phyloP scores from a whole-genome alignment of 2,888 invertebrate genomes.

The Drosophila paramelanica region DNA sequence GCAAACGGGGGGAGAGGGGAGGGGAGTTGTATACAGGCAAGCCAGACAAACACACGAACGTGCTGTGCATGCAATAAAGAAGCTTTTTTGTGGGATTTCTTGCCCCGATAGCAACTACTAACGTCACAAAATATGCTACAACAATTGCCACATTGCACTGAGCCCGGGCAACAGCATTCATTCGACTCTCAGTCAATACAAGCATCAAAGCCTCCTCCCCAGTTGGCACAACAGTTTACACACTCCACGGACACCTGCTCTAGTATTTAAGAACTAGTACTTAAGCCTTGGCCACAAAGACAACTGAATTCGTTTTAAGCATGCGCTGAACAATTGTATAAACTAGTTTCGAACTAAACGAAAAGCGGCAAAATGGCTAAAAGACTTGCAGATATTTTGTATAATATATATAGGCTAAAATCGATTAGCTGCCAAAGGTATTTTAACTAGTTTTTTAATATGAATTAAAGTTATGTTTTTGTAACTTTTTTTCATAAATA shows the following conservation, averaged over 20 bases:
- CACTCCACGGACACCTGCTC: background rate
- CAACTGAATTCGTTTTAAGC: conserved; percentile 27
- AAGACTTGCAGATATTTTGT: background rate
- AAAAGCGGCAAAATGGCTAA: background rate
- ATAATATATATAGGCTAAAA: background rate
- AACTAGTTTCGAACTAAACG: conserved; percentile 40
- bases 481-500: too few species aligned
- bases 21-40: background rate
- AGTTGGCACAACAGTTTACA: conserved; percentile 45
- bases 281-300: conserved; percentile 15
- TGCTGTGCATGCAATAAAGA: conserved; percentile 79
- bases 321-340: conserved; percentile 57
- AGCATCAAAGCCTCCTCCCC: conserved; percentile 5
- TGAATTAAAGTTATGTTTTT: too few species aligned
- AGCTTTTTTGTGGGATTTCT: conserved; percentile 76
- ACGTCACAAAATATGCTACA: conserved; percentile 79
- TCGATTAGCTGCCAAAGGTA: too few species aligned
- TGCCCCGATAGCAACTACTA: conserved; percentile 67
- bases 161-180: conserved; percentile 33
- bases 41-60: conserved; percentile 76
- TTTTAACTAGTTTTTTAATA: too few species aligned
- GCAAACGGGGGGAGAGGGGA: background rate
- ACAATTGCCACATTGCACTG: conserved; percentile 58
- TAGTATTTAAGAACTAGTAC: conserved; percentile 15
- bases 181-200: conserved; percentile 30